A percentile compares a stretch with the other conserved stretches of the same genome.
Evolutionary conservation across 2,113 vertebrate species (phyloP).

Genomic region (Tupaia chinensis): DNA sequence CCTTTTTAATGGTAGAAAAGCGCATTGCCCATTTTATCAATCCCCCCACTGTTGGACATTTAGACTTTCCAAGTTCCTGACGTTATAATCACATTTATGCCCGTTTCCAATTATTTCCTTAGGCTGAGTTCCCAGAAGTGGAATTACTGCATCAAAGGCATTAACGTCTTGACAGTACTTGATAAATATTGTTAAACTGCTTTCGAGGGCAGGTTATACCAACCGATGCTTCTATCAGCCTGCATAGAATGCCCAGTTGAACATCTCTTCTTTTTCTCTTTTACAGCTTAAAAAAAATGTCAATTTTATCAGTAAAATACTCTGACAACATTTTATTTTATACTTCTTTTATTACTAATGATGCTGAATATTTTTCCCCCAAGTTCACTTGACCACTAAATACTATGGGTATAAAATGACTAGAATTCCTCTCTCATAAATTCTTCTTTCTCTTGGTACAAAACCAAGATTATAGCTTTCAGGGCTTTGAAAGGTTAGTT

Average conservation of each 20-base stretch:
- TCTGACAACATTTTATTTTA: constrained; percentile 12
- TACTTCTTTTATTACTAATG: constrained; percentile 21
- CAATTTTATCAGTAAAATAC: neutral
- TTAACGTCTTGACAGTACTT: neutral
- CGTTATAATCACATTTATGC: constrained; percentile 4
- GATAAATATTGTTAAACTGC: neutral
- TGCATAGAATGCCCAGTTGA: neutral
- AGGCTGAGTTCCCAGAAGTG: constrained; percentile 31
- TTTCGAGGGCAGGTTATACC: neutral
- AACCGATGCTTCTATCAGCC: neutral
- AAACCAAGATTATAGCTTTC: constrained; percentile 39
- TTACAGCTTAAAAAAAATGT: neutral
- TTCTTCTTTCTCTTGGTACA: constrained; percentile 1
- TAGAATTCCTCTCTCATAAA: constrained; percentile 33
- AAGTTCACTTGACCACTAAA: neutral
- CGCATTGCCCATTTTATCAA: neutral
- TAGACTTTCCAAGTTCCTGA: constrained; percentile 34
- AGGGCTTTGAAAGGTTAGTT: constrained; percentile 25
- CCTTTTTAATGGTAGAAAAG: constrained; percentile 35
- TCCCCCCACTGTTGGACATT: neutral
- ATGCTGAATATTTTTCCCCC: neutral
- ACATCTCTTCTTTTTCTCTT: neutral
- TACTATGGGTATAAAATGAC: constrained; percentile 39
- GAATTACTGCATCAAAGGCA: neutral
- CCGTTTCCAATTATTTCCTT: constrained; percentile 49